A percentile compares a stretch with the other conserved stretches of the same genome.
phyloP scores from a whole-genome alignment of 2,797 vertebrate genomes.

The Poeciliopsis paucimaculata region DNA sequence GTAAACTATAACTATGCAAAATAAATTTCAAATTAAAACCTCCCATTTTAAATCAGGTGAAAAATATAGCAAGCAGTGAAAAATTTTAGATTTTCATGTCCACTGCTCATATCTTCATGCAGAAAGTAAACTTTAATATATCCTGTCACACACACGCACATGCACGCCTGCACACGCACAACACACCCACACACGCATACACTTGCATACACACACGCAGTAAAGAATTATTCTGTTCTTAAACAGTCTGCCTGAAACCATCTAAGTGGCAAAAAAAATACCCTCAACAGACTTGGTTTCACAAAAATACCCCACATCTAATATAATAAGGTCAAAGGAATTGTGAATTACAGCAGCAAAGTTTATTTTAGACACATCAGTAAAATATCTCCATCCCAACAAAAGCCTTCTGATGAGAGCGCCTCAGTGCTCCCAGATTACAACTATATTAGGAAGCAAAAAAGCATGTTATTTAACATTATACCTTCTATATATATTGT shows the following conservation, averaged over 20 bases:
- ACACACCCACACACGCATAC: slow-evolving; percentile 23
- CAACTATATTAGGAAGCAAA: not conserved
- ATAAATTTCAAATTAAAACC: not conserved
- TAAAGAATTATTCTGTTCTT: slow-evolving; percentile 15
- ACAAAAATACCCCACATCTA: slow-evolving; percentile 32
- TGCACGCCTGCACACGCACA: slow-evolving; percentile 16
- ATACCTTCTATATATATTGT: not conserved
- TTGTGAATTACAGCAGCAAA: slow-evolving; percentile 40
- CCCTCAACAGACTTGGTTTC: slow-evolving; percentile 22
- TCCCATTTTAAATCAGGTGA: not conserved
- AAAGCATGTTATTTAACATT: not conserved
- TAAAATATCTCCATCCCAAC: slow-evolving; percentile 33
- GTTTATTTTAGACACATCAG: slow-evolving; percentile 55
- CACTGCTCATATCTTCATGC: slow-evolving; percentile 4
- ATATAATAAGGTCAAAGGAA: slow-evolving; percentile 47
- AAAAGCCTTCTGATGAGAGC: slow-evolving; percentile 25
- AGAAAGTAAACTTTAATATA: not conserved
- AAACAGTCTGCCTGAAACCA: slow-evolving; percentile 16
- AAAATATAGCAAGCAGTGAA: not conserved
- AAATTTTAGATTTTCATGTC: not conserved
- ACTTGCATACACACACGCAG: slow-evolving; percentile 19
- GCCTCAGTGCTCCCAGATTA: slow-evolving; percentile 5
- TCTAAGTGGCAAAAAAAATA: slow-evolving; percentile 26
- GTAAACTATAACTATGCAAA: not conserved
- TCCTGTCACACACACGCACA: slow-evolving; percentile 30